These are phyloP conservation scores for Chrysodeixis includens DNA, from an alignment of 2,888 invertebrate species.

Conservation along the genomic window DNA sequence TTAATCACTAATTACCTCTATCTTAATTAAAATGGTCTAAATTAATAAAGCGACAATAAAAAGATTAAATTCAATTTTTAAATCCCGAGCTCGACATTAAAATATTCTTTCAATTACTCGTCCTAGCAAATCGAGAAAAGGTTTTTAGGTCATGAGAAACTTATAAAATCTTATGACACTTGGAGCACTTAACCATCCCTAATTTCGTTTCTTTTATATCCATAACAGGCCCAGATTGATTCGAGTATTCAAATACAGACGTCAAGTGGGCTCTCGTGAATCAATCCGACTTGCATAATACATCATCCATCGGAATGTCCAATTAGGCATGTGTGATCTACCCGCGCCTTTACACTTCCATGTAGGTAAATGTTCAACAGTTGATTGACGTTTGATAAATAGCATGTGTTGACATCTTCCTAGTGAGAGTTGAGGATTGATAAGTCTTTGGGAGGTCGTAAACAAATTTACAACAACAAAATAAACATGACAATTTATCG, in stretches of 20 bases:
- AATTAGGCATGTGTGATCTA: constrained; percentile 50
- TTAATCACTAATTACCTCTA: constrained; percentile 5
- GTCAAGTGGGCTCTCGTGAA: constrained; percentile 41
- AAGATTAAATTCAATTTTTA: neutral
- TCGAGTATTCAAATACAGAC: constrained; percentile 52
- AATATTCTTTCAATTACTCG: neutral
- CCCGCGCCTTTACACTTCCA: constrained; percentile 58
- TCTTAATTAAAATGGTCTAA: neutral
- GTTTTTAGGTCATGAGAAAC: neutral
- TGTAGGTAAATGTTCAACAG: constrained; percentile 61
- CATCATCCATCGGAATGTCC: constrained; percentile 35
- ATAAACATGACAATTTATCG: constrained; percentile 62
- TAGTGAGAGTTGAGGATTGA: constrained; percentile 72
- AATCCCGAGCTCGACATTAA: no score
- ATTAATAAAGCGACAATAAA: constrained; percentile 3
- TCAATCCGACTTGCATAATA: constrained; percentile 44
- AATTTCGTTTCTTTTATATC: neutral
- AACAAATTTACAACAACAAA: constrained; percentile 66
- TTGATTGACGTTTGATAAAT: constrained; percentile 81
- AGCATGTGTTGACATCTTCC: constrained; percentile 77
- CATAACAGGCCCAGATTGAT: constrained; percentile 29
- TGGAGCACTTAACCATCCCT: neutral
- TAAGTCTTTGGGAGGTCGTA: constrained; percentile 75
- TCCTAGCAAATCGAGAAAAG: neutral
- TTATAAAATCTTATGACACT: neutral